phyloP scores from a whole-genome alignment of 2,888 invertebrate species.

The Watsonalla cultraria region DNA sequence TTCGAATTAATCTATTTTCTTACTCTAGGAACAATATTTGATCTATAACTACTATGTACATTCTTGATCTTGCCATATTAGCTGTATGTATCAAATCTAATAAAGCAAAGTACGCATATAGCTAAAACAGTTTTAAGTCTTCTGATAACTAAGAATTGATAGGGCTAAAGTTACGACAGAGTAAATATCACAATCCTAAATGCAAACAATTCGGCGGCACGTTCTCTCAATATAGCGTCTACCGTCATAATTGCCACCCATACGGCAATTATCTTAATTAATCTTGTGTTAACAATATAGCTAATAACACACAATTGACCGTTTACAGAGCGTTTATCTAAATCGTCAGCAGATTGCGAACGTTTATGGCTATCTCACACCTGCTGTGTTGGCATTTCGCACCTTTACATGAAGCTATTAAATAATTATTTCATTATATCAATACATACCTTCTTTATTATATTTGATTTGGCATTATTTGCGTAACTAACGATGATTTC shows the following conservation, averaged over 20 bases:
- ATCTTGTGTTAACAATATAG: constrained; percentile 20
- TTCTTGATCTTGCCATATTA: not conserved
- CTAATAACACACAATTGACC: constrained; percentile 29
- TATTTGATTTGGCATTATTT: not conserved
- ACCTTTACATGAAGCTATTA: not conserved
- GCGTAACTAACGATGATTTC: too few relatives aligned
- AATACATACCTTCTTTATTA: not conserved
- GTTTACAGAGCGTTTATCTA: constrained; percentile 29
- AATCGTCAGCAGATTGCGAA: constrained; percentile 22
- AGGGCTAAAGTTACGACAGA: not conserved
- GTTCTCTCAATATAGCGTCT: not conserved
- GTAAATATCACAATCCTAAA: not conserved
- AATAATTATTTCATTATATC: not conserved
- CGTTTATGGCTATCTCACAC: constrained; percentile 22
- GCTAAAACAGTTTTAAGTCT: too few relatives aligned
- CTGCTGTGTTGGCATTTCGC: constrained; percentile 5
- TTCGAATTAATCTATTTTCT: too few relatives aligned
- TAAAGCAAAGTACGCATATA: too few relatives aligned
- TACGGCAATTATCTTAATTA: constrained; percentile 15
- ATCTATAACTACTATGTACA: not conserved
- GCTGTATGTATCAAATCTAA: too few relatives aligned
- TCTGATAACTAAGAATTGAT: too few relatives aligned
- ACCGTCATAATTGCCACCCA: not conserved
- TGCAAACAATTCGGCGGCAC: not conserved
- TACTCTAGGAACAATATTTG: not conserved